A percentile compares a stretch with the other conserved stretches of the same genome.
Conservation (phyloP, 2,888 invertebrate genomes). For the Drymonia ruficornis region DNA sequence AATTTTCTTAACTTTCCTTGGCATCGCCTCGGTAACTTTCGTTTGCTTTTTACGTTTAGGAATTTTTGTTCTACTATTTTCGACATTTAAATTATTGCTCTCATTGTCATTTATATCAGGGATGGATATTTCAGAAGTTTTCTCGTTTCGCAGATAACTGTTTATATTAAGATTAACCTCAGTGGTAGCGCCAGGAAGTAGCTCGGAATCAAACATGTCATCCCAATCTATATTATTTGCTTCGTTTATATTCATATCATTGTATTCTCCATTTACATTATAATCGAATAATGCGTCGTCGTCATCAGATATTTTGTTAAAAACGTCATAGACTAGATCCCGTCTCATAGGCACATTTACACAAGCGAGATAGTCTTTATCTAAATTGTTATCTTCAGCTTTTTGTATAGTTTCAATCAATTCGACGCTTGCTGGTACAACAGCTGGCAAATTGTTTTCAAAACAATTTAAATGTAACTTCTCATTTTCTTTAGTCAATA, state of each 20-base stretch:
- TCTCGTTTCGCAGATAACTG: not conserved
- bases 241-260: constrained; percentile 4
- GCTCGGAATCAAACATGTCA: constrained; percentile 64
- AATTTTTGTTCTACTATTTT: constrained; percentile 18
- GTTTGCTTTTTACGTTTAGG: constrained; percentile 31
- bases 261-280: not conserved
- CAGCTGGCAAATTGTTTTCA: not conserved
- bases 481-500: not conserved
- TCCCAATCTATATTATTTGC: constrained; percentile 49
- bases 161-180: constrained; percentile 2
- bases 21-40: constrained; percentile 24
- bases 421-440: constrained; percentile 11
- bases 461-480: constrained; percentile 9
- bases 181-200: constrained; percentile 38
- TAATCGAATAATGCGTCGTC: constrained; percentile 3
- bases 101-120: not conserved
- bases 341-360: not conserved
- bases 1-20: constrained; percentile 45
- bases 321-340: not conserved
- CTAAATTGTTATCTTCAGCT: not conserved
- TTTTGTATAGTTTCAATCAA: constrained; percentile 9
- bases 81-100: not conserved
- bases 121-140: not conserved
- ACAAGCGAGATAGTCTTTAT: not conserved
- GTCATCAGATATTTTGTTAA: constrained; percentile 7